Evolutionary conservation across 2,888 invertebrate species (phyloP), one percentile per base, ranked within the genome.

Genomic region (Tipula vernalis): DNA sequence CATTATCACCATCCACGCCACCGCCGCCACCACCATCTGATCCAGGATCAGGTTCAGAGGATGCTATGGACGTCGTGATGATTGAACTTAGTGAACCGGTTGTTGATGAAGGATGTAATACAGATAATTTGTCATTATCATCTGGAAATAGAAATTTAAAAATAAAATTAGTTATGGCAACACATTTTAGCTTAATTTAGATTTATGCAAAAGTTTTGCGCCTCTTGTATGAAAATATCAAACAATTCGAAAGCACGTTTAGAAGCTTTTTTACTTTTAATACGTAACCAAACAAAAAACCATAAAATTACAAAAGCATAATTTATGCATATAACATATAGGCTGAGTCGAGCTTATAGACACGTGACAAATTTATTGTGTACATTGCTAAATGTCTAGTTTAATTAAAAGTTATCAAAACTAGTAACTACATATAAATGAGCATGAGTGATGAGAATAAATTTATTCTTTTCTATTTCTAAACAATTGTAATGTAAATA

Each of bases 31-130:
- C 88, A 44, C 85, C 87, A 6, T 90, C 90, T 89, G 90, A 90
- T 88, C 91, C 91, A 83, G 93, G 93, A 90, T 92, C 93, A 88
- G 92, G 92, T 90, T 93, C 92, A 88, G 93, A 92, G 90, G 92
- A 93, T 89, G 92, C 91, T 89, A 92, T 91, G 89, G 93, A 93
- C 90, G 92, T 92, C 89, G 93, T 93, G 89, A 92, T 92, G 90
- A 93, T 92, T 89, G 93, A 93, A 90, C 92, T 92, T 90, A 92
- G 89, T 91, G 92, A 92, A 90, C 92, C 92, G 89, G 91, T 91
- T 90, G 91, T 91, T 88, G 92, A 92, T 91, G 91, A 90, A 90
- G 91, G 91, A 85, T 84, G 84, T 89, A 89, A 86, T 88, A 91
- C 91, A 89, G 91, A 91, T 91, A 91, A 91, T 89, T 91, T 91